These are phyloP conservation scores for Diabrotica balteata DNA, from an alignment of 2,888 invertebrate genomes.

Conservation along the genomic window DNA sequence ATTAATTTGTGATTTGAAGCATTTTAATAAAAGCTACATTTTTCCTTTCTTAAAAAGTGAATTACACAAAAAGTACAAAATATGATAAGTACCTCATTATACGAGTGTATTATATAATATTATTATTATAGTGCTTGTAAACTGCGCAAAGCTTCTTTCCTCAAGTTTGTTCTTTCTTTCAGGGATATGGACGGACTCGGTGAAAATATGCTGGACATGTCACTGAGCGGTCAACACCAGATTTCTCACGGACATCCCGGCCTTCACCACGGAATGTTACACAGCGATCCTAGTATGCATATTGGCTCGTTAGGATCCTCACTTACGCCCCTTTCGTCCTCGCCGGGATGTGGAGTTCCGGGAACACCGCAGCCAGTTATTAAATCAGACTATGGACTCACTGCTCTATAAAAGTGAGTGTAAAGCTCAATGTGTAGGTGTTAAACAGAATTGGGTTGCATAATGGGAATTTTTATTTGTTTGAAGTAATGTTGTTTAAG, in stretches of 20 bases:
- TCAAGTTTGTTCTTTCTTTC: not conserved
- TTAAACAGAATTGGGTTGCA: constrained; percentile 12
- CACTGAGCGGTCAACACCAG: constrained; percentile 55
- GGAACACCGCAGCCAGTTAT: constrained; percentile 69
- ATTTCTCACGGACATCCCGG: constrained; percentile 65
- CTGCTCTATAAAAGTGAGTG: constrained; percentile 69
- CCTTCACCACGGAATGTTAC: constrained; percentile 55
- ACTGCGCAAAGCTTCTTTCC: too few species aligned
- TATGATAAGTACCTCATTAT: too few species aligned
- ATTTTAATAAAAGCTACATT: too few species aligned
- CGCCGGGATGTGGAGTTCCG: constrained; percentile 64
- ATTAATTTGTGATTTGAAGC: too few species aligned
- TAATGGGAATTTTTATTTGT: constrained; percentile 14
- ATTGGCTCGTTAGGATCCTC: constrained; percentile 61
- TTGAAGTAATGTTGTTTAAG: too few species aligned
- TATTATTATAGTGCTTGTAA: too few species aligned
- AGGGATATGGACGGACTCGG: constrained; percentile 67
- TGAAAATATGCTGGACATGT: constrained; percentile 61
- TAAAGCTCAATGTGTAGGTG: constrained; percentile 40
- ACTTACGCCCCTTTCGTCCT: constrained; percentile 65
- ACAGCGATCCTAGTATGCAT: constrained; percentile 61
- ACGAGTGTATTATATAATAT: too few species aligned
- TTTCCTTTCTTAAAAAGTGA: too few species aligned
- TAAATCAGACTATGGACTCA: constrained; percentile 88
- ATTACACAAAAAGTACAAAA: too few species aligned